Evolutionary conservation across 2,113 vertebrate species (phyloP).

Genomic region (Maccullochella peelii): DNA sequence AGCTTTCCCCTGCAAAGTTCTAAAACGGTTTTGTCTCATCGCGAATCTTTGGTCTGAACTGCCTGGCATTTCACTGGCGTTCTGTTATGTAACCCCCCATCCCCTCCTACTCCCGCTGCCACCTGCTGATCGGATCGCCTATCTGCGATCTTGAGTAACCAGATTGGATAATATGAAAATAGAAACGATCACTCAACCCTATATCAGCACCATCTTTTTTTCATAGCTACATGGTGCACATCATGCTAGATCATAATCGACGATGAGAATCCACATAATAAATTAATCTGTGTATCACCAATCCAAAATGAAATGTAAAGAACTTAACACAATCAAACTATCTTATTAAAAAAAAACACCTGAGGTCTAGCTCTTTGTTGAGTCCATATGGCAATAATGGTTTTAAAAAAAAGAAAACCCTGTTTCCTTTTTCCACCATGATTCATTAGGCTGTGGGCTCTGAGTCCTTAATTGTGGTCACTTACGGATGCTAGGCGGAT

Average conservation of each 20-base stretch:
- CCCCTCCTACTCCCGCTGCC: too few relatives aligned
- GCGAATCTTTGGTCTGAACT: too few relatives aligned
- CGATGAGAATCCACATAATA: background rate
- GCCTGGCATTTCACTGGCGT: too few relatives aligned
- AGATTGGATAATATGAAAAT: too few relatives aligned
- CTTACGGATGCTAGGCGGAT: background rate
- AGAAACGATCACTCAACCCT: too few relatives aligned
- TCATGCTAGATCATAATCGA: background rate
- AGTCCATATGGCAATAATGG: background rate
- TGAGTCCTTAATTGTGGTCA: constrained; percentile 12
- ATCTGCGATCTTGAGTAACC: too few relatives aligned
- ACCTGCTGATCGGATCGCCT: too few relatives aligned
- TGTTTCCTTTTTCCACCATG: background rate
- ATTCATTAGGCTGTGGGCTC: background rate
- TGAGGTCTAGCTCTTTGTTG: background rate
- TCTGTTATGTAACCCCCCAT: too few relatives aligned
- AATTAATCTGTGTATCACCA: background rate
- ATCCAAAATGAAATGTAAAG: too few relatives aligned
- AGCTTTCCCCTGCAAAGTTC: too few relatives aligned
- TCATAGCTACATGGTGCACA: background rate
- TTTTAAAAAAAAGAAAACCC: background rate
- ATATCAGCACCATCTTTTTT: background rate
- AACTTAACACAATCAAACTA: too few relatives aligned
- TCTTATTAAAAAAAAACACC: background rate
- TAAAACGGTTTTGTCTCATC: too few relatives aligned